Percentiles rank a stretch among this genome's conserved stretches.
Evolutionary conservation across 2,113 vertebrate genomes (phyloP).

Genomic region (Hassar affinis): DNA sequence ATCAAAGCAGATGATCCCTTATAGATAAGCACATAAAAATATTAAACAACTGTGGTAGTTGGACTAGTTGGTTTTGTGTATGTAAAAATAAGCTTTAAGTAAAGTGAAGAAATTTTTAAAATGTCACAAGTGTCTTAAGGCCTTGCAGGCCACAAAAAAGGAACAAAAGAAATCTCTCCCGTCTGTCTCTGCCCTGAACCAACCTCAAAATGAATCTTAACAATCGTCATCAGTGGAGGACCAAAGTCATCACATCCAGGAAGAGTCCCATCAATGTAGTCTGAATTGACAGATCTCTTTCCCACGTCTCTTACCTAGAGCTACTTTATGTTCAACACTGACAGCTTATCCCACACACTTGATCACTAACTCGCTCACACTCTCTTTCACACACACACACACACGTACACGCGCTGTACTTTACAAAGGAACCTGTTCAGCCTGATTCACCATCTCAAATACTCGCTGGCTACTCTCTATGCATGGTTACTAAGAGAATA

Average conservation of each 20-base stretch:
- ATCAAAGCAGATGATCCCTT: background rate
- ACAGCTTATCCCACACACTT: background rate
- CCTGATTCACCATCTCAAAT: slow-evolving; percentile 4
- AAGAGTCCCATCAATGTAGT: background rate
- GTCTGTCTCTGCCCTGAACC: background rate
- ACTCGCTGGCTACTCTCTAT: background rate
- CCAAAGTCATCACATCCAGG: background rate
- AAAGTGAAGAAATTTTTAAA: background rate
- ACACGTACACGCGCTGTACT: background rate
- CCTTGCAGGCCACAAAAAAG: background rate
- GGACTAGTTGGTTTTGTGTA: background rate
- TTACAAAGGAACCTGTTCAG: background rate
- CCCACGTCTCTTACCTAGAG: background rate
- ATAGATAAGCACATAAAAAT: background rate
- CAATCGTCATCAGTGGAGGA: background rate
- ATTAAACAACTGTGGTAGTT: background rate
- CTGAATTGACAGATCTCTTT: background rate
- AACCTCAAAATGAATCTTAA: slow-evolving; percentile 18
- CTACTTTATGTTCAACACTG: background rate
- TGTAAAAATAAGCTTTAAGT: background rate
- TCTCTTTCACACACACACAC: background rate
- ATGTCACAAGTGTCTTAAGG: background rate
- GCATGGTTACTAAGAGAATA: slow-evolving; percentile 28
- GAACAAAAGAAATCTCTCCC: background rate
- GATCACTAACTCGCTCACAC: background rate